phyloP scores from a whole-genome alignment of 2,797 vertebrate species.

The Perodicticus potto region DNA sequence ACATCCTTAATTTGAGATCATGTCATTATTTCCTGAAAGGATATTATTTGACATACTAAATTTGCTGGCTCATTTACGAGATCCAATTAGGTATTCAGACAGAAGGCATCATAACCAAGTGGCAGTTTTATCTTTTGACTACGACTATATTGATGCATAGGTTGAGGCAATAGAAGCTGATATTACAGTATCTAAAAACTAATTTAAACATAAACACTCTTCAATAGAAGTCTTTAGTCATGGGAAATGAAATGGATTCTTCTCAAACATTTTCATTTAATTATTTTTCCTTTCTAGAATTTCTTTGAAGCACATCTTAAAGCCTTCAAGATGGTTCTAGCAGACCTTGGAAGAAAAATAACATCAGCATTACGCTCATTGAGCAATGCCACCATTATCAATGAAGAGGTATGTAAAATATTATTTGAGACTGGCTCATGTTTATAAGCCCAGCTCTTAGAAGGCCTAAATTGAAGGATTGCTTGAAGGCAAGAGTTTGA shows the following conservation, averaged over 20 bases:
- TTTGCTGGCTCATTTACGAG: constrained; percentile 8
- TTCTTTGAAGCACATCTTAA: constrained; percentile 78
- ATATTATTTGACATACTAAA: constrained; percentile 38
- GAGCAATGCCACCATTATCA: constrained; percentile 99
- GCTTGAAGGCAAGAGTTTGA: background rate
- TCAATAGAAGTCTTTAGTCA: constrained; percentile 49
- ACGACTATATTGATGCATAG: constrained; percentile 1
- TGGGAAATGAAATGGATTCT: constrained; percentile 54
- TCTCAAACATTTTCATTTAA: constrained; percentile 50
- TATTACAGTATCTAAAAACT: constrained; percentile 33
- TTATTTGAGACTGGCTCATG: background rate
- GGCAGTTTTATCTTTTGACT: constrained; percentile 21
- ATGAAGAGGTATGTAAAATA: constrained; percentile 93
- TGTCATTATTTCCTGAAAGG: constrained; percentile 28
- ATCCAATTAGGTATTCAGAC: constrained; percentile 48
- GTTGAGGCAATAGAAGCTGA: constrained; percentile 24
- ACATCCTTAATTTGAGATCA: background rate
- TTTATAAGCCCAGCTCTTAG: background rate
- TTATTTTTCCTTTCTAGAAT: constrained; percentile 72
- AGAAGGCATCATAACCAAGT: constrained; percentile 1
- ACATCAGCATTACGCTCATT: constrained; percentile 97
- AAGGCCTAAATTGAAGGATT: background rate
- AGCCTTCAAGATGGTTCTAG: constrained; percentile 95
- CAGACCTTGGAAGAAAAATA: constrained; percentile 98
- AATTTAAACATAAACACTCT: constrained; percentile 47